Percentiles rank a stretch among this genome's conserved stretches.
phyloP scores from a whole-genome alignment of 2,888 invertebrate genomes.

The Callyntrura guangdongensis region DNA sequence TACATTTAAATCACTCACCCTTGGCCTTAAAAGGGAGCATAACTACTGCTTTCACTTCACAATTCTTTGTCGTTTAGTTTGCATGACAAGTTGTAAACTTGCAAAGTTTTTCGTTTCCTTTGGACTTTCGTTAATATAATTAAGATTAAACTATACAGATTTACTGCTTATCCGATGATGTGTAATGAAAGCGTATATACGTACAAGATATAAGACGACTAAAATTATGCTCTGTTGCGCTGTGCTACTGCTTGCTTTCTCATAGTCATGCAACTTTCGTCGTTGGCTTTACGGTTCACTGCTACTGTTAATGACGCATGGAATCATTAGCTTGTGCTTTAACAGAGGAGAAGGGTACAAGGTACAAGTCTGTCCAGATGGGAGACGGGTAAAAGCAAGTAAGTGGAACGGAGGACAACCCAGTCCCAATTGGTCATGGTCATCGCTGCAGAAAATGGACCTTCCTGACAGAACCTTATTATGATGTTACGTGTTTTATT shows the following conservation, averaged over 20 bases:
- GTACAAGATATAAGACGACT: too few relatives aligned
- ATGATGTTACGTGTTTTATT: neutral
- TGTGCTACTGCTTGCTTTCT: conserved; percentile 40
- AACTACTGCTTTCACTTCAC: conserved; percentile 11
- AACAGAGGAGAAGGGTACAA: conserved; percentile 18
- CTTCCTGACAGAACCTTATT: conserved; percentile 51
- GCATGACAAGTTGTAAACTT: neutral
- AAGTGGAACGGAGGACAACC: too few relatives aligned
- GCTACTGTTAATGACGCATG: conserved; percentile 72
- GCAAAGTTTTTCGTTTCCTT: too few relatives aligned
- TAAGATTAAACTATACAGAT: too few relatives aligned
- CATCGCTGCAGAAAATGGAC: conserved; percentile 72
- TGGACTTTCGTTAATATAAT: too few relatives aligned
- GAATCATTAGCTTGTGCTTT: conserved; percentile 64
- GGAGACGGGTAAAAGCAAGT: too few relatives aligned
- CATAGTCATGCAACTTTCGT: conserved; percentile 58
- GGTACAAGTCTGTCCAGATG: too few relatives aligned
- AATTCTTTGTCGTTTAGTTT: neutral
- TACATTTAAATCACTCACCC: conserved; percentile 21
- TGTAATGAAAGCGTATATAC: too few relatives aligned
- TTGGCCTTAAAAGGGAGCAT: conserved; percentile 60
- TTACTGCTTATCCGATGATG: too few relatives aligned
- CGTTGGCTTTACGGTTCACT: conserved; percentile 65
- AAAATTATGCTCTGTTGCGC: neutral
- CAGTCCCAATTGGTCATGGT: conserved; percentile 68